phyloP scores from a whole-genome alignment of 1,140 invertebrate species.

The Chironomus striatipennis region DNA sequence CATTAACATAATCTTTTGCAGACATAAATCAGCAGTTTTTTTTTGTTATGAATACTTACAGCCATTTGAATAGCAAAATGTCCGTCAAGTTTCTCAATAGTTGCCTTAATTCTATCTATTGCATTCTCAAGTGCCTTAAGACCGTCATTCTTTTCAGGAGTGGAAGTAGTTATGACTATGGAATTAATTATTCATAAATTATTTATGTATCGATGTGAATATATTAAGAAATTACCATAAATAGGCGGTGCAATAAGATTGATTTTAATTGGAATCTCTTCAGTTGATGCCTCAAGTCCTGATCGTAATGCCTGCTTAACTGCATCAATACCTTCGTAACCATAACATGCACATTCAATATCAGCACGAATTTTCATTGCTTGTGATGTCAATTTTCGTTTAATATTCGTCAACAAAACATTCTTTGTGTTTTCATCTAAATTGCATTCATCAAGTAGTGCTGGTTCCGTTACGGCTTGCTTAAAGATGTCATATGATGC shows the following conservation, averaged over 20 bases:
- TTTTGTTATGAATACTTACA: constrained; percentile 56
- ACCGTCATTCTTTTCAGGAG: constrained; percentile 91
- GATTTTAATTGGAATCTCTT: constrained; percentile 94
- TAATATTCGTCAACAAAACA: constrained; percentile 89
- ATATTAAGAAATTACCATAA: constrained; percentile 56
- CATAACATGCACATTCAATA: constrained; percentile 97
- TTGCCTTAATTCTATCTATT: constrained; percentile 77
- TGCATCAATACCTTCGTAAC: constrained; percentile 98
- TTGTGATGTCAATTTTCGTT: constrained; percentile 92
- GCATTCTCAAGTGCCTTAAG: constrained; percentile 81
- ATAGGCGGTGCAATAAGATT: constrained; percentile 97
- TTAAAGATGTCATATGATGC: constrained; percentile 98
- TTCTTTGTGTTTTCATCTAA: constrained; percentile 89
- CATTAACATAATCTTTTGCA: background rate
- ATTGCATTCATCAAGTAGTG: constrained; percentile 92
- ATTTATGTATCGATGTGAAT: background rate
- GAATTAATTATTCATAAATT: constrained; percentile 30
- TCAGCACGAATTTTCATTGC: constrained; percentile 97
- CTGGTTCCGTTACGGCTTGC: constrained; percentile 92
- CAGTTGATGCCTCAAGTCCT: constrained; percentile 86
- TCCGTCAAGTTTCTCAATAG: constrained; percentile 76
- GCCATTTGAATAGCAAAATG: constrained; percentile 93
- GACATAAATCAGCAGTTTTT: background rate
- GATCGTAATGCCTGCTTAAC: constrained; percentile 88
- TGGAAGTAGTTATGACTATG: constrained; percentile 94